Conservation (phyloP, 2,888 invertebrate species). For the Chloroclysta siterata region DNA sequence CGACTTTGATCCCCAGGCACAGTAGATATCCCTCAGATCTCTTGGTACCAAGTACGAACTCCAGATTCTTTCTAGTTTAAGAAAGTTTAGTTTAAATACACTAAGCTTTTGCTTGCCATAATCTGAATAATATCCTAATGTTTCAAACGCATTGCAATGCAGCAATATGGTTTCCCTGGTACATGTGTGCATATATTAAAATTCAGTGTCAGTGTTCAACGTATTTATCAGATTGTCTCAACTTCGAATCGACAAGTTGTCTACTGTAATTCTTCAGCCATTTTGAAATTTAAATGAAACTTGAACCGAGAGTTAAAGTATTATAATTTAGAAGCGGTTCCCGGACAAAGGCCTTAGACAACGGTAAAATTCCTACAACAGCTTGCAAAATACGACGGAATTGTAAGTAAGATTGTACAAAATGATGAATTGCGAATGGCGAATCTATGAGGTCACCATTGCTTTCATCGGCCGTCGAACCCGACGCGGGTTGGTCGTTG, state of each 20-base stretch:
- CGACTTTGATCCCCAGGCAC: too few species aligned
- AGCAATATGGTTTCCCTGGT: not conserved
- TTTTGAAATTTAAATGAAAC: conserved; percentile 27
- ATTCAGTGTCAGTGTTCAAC: not conserved
- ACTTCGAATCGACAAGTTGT: conserved; percentile 9
- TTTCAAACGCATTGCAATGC: too few species aligned
- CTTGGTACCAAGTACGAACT: too few species aligned
- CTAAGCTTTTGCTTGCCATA: too few species aligned
- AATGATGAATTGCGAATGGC: conserved; percentile 79
- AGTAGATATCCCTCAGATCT: too few species aligned
- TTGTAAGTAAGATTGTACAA: conserved; percentile 63
- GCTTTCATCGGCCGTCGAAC: conserved; percentile 81
- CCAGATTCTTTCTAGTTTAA: too few species aligned
- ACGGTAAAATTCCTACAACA: conserved; percentile 47
- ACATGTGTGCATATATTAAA: not conserved
- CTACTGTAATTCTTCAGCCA: conserved; percentile 11
- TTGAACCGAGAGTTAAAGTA: conserved; percentile 17
- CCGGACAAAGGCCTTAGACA: conserved; percentile 27
- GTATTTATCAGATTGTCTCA: not conserved
- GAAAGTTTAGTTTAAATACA: too few species aligned
- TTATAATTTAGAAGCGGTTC: conserved; percentile 26
- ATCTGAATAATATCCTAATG: too few species aligned
- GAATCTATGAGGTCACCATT: conserved; percentile 75
- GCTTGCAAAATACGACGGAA: conserved; percentile 47
- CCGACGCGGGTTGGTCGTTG: conserved; percentile 64